Conservation (phyloP, 2,113 vertebrate species). For the Cyanistes caeruleus region DNA sequence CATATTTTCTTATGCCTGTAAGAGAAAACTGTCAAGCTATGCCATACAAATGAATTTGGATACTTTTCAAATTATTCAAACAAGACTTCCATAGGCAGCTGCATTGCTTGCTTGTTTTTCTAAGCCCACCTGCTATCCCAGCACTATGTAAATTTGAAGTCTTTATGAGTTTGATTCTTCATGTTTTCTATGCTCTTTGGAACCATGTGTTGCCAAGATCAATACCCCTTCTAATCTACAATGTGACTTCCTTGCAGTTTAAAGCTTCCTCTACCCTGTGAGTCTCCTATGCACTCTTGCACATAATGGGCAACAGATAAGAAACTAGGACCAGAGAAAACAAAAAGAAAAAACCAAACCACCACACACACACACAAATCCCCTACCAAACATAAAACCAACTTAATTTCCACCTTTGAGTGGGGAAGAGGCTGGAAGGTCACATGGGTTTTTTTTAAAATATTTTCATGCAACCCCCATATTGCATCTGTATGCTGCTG, state of each 20-base stretch:
- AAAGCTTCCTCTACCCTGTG: not conserved
- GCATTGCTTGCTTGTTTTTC: not conserved
- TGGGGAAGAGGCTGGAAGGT: not conserved
- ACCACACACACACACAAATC: fast-evolving
- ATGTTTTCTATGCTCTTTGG: not conserved
- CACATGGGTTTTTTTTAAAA: not conserved
- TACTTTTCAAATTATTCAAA: not conserved
- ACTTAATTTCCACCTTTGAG: not conserved
- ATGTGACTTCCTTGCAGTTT: not conserved
- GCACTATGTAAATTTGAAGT: not conserved
- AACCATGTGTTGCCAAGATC: not conserved
- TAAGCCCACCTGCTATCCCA: not conserved
- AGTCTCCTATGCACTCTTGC: not conserved
- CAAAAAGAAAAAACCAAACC: not conserved
- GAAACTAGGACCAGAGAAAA: not conserved
- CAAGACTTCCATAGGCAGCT: not conserved
- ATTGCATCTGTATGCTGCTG: not conserved
- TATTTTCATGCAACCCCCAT: not conserved
- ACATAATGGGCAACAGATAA: not conserved
- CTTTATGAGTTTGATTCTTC: not conserved
- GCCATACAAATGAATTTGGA: not conserved
- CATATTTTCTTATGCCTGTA: not conserved
- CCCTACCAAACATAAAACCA: not conserved
- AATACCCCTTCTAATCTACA: not conserved
- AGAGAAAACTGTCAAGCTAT: not conserved